phyloP scores from a whole-genome alignment of 1,140 invertebrate genomes.

The Ptiloglossa arizonensis region DNA sequence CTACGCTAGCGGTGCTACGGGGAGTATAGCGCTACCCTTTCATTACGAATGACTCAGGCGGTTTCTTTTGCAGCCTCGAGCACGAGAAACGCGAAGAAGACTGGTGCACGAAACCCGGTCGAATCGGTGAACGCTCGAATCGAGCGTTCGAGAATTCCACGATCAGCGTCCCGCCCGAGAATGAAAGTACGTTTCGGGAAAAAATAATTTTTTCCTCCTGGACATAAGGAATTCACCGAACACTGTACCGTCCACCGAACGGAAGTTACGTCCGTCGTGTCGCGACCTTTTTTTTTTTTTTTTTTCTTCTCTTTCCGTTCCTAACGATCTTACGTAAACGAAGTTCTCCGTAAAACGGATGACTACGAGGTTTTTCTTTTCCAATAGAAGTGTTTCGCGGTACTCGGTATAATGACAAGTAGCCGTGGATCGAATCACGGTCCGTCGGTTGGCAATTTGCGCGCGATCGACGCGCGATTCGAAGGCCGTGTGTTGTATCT shows the following conservation, averaged over 20 bases:
- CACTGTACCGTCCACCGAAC: too few relatives aligned
- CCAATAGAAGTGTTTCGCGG: background rate
- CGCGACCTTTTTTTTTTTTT: too few relatives aligned
- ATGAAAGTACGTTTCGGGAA: too few relatives aligned
- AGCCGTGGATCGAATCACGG: background rate
- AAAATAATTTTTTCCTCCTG: too few relatives aligned
- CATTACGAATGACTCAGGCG: background rate
- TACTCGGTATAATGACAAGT: background rate
- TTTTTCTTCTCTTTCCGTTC: too few relatives aligned
- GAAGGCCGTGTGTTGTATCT: background rate
- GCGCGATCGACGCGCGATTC: background rate
- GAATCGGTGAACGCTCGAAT: background rate
- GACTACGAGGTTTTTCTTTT: background rate
- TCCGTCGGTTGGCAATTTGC: conserved; percentile 12
- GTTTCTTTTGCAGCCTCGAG: background rate
- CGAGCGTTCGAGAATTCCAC: too few relatives aligned
- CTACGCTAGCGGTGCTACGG: background rate
- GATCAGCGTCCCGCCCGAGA: too few relatives aligned
- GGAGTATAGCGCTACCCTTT: background rate
- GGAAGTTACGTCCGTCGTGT: too few relatives aligned
- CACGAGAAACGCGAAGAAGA: too few relatives aligned
- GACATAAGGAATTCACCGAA: too few relatives aligned
- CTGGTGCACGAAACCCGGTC: background rate
- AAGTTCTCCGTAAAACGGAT: background rate
- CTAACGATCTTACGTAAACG: conserved; percentile 11